Conservation (phyloP, 2,113 vertebrate species). For the Semnornis frantzii region DNA sequence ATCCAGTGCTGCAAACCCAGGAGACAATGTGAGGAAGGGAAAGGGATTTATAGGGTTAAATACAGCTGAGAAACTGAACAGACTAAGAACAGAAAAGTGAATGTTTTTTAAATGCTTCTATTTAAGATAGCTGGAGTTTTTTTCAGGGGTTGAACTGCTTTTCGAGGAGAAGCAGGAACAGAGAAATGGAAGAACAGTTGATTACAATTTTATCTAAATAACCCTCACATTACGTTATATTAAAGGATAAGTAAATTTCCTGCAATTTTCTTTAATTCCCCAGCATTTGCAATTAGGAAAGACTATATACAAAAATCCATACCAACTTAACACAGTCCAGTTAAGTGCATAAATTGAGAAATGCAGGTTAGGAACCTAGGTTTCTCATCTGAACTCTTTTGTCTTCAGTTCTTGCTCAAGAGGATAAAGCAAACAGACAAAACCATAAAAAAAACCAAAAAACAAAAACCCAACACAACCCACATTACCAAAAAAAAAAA, state of each 20-base stretch:
- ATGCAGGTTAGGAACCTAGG: neutral
- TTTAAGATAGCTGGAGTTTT: neutral
- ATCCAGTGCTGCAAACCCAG: neutral
- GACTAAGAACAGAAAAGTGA: neutral
- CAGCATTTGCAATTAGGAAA: neutral
- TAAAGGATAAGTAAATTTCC: neutral
- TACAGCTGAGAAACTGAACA: neutral
- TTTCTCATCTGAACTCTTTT: neutral
- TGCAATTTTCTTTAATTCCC: neutral
- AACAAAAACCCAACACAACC: too few species aligned
- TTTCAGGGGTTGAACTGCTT: neutral
- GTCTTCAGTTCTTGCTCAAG: neutral
- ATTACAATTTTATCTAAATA: neutral
- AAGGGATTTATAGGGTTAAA: neutral
- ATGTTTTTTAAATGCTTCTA: fast-evolving
- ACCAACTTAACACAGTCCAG: neutral
- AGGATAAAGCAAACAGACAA: neutral
- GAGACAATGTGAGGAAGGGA: neutral
- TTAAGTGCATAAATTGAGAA: neutral
- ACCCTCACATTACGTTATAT: neutral
- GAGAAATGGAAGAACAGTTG: neutral
- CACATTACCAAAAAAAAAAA: too few species aligned
- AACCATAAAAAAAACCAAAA: too few species aligned
- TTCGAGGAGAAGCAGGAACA: neutral
- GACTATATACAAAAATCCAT: neutral